Evolutionary conservation across 1,140 invertebrate genomes (phyloP), one percentile per base, ranked within the genome.

Genomic region (Littorina saxatilis): DNA sequence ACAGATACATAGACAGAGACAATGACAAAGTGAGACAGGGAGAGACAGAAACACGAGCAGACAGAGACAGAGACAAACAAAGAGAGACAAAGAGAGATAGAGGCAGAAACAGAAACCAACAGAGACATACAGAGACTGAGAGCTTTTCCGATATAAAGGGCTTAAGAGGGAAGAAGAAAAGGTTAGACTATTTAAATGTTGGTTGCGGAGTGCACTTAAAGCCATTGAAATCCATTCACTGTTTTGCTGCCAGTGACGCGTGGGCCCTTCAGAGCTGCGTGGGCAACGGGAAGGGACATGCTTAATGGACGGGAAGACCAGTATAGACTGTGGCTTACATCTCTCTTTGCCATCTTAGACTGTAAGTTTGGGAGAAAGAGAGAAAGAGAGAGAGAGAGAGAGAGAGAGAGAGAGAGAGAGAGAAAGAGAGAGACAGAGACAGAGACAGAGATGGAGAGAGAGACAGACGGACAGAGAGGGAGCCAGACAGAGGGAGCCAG

Each of bases 371-470:
- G 70, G 47, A 20, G 27, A 70, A 7, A 47, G 40, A 80, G 20
- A 70, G 13, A 70, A 29, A 80, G 20, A 80, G 78, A 80, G 40
- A 80, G 78, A 70, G 20, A 80, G 78, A 80, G 15, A 70, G 63
- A 70, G 40, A 80, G 39, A 70, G 20, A 70, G 61, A 70, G 40
- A 80, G 61, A 80, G 37, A 80, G 63, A 80, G n/a, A 80, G 78
- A 80, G 23, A 70, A 39, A 50, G 29, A 50, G 40, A 50, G 15
- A 70, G 63, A 70, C 3, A 50, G 40, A 47, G 13, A 66, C 52
- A 66, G n/a, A n/a, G n/a, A n/a, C n/a, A n/a, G n/a, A n/a, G n/a
- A n/a, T n/a, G n/a, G n/a, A n/a, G n/a, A n/a, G n/a, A n/a, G n/a
- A n/a, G n/a, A n/a, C n/a, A n/a, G n/a, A n/a, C n/a, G n/a, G n/a